Percentiles rank a stretch among this genome's conserved stretches.
Evolutionary conservation across 1,140 invertebrate species (phyloP).

Genomic region (Hermetia illucens): DNA sequence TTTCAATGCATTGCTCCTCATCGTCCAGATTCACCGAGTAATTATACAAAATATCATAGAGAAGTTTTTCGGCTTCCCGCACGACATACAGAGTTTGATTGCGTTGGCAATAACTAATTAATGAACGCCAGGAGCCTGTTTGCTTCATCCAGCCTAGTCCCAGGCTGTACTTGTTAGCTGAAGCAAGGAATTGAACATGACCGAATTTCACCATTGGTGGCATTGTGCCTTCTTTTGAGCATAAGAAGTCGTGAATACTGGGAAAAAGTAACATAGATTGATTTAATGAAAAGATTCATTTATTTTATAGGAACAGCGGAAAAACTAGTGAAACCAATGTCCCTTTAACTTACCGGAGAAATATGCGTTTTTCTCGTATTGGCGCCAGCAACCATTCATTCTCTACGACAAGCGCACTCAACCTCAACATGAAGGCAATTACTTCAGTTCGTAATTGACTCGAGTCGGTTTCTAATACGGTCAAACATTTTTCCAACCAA

Average conservation of each 20-base stretch:
- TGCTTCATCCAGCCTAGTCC: constrained; percentile 40
- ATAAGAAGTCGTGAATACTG: not conserved
- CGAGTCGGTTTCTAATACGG: constrained; percentile 14
- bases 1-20: constrained; percentile 32
- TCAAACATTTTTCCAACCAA: constrained; percentile 22
- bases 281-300: not conserved
- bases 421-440: constrained; percentile 27
- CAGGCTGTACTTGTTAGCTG: constrained; percentile 35
- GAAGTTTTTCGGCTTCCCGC: constrained; percentile 38
- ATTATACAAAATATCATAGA: constrained; percentile 35
- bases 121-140: constrained; percentile 36
- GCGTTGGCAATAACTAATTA: constrained; percentile 38
- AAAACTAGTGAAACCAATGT: not conserved
- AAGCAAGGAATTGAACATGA: constrained; percentile 38
- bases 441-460: constrained; percentile 21
- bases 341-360: constrained; percentile 14
- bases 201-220: constrained; percentile 42
- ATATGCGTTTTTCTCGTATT: constrained; percentile 15
- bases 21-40: constrained; percentile 31
- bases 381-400: constrained; percentile 23
- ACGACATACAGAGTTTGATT: constrained; percentile 49
- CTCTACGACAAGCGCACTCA: constrained; percentile 20
- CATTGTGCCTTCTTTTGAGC: constrained; percentile 9
- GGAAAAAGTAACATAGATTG: not conserved
- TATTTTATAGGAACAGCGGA: not conserved